Evolutionary conservation across 2,888 invertebrate genomes (phyloP).

Genomic region (Theristus sp.): DNA sequence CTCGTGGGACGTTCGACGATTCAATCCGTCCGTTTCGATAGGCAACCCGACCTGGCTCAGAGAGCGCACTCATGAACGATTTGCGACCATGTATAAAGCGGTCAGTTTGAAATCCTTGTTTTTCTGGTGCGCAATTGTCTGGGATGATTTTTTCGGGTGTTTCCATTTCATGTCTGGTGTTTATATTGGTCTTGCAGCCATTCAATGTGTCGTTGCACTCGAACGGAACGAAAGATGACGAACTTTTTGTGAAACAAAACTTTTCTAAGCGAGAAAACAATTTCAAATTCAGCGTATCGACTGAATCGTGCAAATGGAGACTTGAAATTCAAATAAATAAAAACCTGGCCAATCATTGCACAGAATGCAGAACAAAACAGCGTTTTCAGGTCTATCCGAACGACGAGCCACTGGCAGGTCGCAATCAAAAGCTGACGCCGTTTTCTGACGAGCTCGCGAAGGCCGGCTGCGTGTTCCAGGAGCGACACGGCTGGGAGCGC

Average conservation of each 20-base stretch:
- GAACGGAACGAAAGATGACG: too few relatives aligned
- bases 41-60: slow-evolving; percentile 52
- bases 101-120: slow-evolving; percentile 56
- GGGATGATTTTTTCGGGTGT: too few relatives aligned
- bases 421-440: slow-evolving; percentile 49
- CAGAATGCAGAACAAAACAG: neutral
- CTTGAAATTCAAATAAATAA: too few relatives aligned
- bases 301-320: too few relatives aligned
- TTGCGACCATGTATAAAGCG: slow-evolving; percentile 61
- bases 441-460: slow-evolving; percentile 50
- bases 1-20: slow-evolving; percentile 58
- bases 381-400: slow-evolving; percentile 38
- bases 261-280: too few relatives aligned
- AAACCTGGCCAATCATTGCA: neutral
- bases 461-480: slow-evolving; percentile 67
- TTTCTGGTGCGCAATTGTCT: slow-evolving; percentile 67
- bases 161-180: too few relatives aligned
- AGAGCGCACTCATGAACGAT: slow-evolving; percentile 71
- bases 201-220: too few relatives aligned
- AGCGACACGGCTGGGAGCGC: slow-evolving; percentile 67
- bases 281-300: too few relatives aligned
- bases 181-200: too few relatives aligned
- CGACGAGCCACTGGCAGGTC: slow-evolving; percentile 60
- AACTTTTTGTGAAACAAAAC: too few relatives aligned
- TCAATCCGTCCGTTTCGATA: slow-evolving; percentile 50